Evolutionary conservation across 2,113 vertebrate species (phyloP).

Genomic region (Microtus richardsoni): DNA sequence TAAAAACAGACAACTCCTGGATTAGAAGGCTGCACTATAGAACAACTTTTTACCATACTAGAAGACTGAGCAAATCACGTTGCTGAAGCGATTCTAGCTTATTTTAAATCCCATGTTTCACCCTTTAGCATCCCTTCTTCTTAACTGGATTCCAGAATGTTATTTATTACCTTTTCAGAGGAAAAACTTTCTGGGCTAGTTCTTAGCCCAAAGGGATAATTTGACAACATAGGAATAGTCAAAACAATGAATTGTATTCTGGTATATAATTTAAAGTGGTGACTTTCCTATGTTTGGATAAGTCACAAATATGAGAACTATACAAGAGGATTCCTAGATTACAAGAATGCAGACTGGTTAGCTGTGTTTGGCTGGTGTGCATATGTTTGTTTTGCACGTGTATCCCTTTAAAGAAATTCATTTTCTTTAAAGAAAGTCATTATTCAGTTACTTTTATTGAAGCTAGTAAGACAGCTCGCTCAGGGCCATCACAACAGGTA

Average conservation of each 20-base stretch:
- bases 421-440: not conserved
- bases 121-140: not conserved
- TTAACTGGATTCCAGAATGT: constrained; percentile 51
- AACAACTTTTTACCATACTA: not conserved
- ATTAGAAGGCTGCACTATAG: not conserved
- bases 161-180: constrained; percentile 36
- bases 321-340: not conserved
- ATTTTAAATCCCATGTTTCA: not conserved
- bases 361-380: not conserved
- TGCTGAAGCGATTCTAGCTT: not conserved
- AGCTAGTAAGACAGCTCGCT: not conserved
- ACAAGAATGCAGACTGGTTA: not conserved
- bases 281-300: not conserved
- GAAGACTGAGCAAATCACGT: not conserved
- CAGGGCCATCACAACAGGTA: no score
- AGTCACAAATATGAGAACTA: not conserved
- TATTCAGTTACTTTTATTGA: not conserved
- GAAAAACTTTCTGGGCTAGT: constrained; percentile 1
- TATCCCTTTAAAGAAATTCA: not conserved
- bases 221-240: not conserved
- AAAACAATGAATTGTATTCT: not conserved
- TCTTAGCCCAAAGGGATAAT: constrained; percentile 21
- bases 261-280: not conserved
- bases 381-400: not conserved
- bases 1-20: not conserved